Evolutionary conservation across 1,140 invertebrate species (phyloP), one percentile per base, ranked within the genome.

Genomic region (Macrobrachium rosenbergii): DNA sequence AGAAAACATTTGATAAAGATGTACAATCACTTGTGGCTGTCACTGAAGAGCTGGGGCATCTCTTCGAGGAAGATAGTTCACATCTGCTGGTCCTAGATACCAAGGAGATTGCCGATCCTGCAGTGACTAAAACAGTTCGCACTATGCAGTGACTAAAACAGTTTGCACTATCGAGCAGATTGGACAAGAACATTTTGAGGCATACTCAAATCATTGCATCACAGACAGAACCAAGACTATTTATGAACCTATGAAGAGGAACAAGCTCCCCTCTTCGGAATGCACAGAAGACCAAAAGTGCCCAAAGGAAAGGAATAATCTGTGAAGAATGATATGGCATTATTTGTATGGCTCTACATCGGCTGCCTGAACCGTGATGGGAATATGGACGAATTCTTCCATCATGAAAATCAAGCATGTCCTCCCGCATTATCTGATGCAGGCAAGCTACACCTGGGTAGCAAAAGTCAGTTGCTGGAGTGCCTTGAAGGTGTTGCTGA

Each of bases 151-250:
- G 5, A 52, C 45, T 52, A 52, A 64, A 64, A 64, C 63, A 64
- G 5, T 64, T 64, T 23, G 14, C 63, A 64, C 63, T 64, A 12
- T 64, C 63, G 21, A 64, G 5, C 14, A 64, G 12, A 64, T 64
- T 64, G 63, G 63, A 64, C 63, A 64, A 64, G 63, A 64, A 64
- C 63, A 64, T 5, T 64, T 64, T 64, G 63, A 64, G 63, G 63
- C 63, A 6, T 14, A 64, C 14, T 64, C 63, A 64, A 23, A 64
- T 64, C 63, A 64, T 6, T 64, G 14, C 63, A 5, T 64, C 63
- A 64, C 14, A 64, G 63, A 64, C 63, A 64, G 14, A 6, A n/a
- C 63, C 17, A 64, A 64, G 14, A 14, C 21, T n/a, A 64, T 23
- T 64, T 5, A 23, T 12, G 12, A 64, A 64, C 63, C 63, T 64